Conservation (phyloP, 1,140 invertebrate genomes). For the Ylistrum balloti region DNA sequence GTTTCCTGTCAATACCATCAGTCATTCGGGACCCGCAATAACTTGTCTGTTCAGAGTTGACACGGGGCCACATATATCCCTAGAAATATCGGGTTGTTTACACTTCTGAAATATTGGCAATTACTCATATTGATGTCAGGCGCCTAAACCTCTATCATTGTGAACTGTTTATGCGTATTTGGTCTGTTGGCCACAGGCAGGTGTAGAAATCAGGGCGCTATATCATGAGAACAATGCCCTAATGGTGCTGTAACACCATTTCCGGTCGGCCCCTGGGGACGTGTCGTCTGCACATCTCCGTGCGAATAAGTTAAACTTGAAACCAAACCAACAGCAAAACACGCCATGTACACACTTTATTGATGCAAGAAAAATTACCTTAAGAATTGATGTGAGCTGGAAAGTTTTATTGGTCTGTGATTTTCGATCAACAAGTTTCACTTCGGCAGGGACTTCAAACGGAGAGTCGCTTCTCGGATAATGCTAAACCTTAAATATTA, state of each 20-base stretch:
- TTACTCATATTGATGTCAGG: slow-evolving; percentile 8
- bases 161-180: neutral
- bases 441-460: neutral
- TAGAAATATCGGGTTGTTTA: neutral
- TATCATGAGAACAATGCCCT: neutral
- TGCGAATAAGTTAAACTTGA: neutral
- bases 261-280: neutral
- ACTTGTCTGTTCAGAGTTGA: neutral
- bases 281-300: neutral
- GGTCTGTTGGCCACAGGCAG: neutral
- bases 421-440: neutral
- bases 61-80: neutral
- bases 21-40: neutral
- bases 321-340: neutral
- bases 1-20: neutral
- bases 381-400: neutral
- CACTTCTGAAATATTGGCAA: slow-evolving; percentile 25
- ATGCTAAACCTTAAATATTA: neutral
- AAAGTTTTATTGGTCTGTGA: neutral
- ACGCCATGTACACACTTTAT: neutral
- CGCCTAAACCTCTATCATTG: neutral
- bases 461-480: neutral
- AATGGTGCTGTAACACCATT: neutral
- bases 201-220: neutral
- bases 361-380: neutral